Conservation (phyloP, 2,113 vertebrate species). For the Dipodomys spectabilis region DNA sequence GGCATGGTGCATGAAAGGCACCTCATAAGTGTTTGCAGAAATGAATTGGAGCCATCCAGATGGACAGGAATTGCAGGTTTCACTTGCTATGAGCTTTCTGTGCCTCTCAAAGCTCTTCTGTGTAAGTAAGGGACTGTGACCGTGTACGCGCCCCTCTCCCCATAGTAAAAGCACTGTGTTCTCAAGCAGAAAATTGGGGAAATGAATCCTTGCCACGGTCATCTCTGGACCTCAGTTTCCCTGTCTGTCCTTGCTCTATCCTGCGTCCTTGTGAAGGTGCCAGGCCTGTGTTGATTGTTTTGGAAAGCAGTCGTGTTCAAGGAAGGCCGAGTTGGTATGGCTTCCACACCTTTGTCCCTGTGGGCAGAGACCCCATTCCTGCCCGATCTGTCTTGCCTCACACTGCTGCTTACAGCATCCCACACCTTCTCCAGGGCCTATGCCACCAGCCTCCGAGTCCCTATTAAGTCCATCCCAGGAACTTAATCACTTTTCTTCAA, state of each 20-base stretch:
- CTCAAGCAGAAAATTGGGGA: background rate
- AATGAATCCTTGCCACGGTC: background rate
- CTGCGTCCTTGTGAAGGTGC: too few relatives aligned
- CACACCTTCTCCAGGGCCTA: background rate
- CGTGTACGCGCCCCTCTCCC: background rate
- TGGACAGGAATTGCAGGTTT: constrained; percentile 51
- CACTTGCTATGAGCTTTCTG: constrained; percentile 55
- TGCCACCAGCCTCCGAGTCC: constrained; percentile 35
- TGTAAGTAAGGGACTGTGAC: background rate
- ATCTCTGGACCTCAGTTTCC: background rate
- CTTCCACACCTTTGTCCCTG: accelerated
- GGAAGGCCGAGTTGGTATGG: background rate
- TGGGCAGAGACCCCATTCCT: background rate
- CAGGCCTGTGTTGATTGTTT: background rate
- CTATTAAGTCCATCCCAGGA: constrained; percentile 61
- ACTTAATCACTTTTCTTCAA: constrained; percentile 68
- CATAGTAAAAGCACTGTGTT: background rate
- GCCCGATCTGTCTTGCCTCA: background rate
- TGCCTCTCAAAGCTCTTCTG: constrained; percentile 50
- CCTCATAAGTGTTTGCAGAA: constrained; percentile 67
- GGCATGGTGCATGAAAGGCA: constrained; percentile 36
- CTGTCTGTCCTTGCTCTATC: background rate
- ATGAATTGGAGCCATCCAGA: constrained; percentile 57
- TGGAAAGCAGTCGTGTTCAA: background rate
- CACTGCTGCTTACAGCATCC: background rate